Base-by-base conservation (phyloP, 2,113 vertebrate species). In the Motacilla alba region DNA sequence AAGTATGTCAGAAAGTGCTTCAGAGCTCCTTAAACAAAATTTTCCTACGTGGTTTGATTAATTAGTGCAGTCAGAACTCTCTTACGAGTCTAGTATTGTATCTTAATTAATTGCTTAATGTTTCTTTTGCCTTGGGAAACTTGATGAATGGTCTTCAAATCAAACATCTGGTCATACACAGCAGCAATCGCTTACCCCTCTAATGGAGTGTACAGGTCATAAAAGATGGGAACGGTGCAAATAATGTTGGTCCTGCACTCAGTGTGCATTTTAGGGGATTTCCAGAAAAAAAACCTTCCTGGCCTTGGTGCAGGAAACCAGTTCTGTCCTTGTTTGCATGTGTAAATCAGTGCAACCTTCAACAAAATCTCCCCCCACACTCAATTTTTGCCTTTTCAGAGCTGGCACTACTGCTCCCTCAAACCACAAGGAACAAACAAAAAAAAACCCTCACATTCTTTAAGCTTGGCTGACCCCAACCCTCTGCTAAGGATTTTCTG, bases 91-190 rank as follows among this genome's bases (percentile, higher is more conserved):
- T 41, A 30, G 67, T 37, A 49, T 74, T 93, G 66, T 47, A 74
- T 83, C 86, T 89, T 82, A 83, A 91, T 94, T 95, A 91, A 95
- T 86, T 92, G 50, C 28, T 37, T 83, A 76, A 81, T 86, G 68
- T 87, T 86, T 93, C 70, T 77, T 90, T 84, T 93, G 85, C 91
- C 75, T 83, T 88, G 72, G 77, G 91, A 96, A 83, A 93, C 93
- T 78, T 93, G 87, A 93, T 95, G 94, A 83, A 95, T 79, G 81
- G 68, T 33, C 47, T 82, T 72, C 92, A 77, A 66, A 49, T 47
- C 91, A 60, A 84, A 89, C 86, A 93, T 92, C 87, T 96, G 88
- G 83, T 87, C 74, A 50, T 50, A 84, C 28, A 85, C 16, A 76
- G 63, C 85, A 93, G 80, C 50, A 92, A 89, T 93, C 81, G 15